Percentiles rank a stretch among this genome's conserved stretches.
Evolutionary conservation across 2,888 invertebrate species (phyloP).

Genomic region (Sialis lutaria): DNA sequence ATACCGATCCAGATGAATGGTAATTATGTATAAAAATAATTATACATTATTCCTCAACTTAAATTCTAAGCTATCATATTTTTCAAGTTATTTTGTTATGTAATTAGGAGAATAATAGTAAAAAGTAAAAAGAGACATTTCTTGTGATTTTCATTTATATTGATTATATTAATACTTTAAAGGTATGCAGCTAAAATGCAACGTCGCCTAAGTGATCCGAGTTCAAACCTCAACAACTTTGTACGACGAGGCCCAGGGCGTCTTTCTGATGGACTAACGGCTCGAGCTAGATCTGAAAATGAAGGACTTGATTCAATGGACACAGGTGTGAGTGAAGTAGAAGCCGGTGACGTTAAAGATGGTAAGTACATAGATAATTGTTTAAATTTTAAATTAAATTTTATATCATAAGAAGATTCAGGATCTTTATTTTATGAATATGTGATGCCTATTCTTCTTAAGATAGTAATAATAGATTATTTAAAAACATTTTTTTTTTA

Average conservation of each 20-base stretch:
- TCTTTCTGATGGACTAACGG: slow-evolving; percentile 31
- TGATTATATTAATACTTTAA: neutral
- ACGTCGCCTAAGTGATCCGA: slow-evolving; percentile 82
- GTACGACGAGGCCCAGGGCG: slow-evolving; percentile 48
- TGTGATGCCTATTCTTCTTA: no score
- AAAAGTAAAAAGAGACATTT: neutral
- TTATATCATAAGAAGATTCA: neutral
- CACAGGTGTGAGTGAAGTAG: slow-evolving; percentile 75
- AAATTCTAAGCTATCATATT: no score
- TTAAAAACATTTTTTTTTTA: no score
- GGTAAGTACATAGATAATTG: slow-evolving; percentile 35
- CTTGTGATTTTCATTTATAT: slow-evolving; percentile 6
- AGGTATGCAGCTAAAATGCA: slow-evolving; percentile 21
- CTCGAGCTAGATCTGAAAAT: slow-evolving; percentile 72
- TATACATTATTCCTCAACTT: no score
- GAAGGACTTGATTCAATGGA: slow-evolving; percentile 78
- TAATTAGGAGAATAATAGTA: no score
- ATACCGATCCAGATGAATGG: slow-evolving; percentile 64
- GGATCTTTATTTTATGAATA: no score
- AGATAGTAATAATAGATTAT: no score
- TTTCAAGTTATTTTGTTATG: no score
- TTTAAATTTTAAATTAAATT: neutral
- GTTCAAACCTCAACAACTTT: slow-evolving; percentile 74
- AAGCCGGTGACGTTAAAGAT: slow-evolving; percentile 83
- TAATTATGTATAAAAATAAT: no score